Evolutionary conservation across 2,797 vertebrate genomes (phyloP).

Genomic region (Acropternis orthonyx): DNA sequence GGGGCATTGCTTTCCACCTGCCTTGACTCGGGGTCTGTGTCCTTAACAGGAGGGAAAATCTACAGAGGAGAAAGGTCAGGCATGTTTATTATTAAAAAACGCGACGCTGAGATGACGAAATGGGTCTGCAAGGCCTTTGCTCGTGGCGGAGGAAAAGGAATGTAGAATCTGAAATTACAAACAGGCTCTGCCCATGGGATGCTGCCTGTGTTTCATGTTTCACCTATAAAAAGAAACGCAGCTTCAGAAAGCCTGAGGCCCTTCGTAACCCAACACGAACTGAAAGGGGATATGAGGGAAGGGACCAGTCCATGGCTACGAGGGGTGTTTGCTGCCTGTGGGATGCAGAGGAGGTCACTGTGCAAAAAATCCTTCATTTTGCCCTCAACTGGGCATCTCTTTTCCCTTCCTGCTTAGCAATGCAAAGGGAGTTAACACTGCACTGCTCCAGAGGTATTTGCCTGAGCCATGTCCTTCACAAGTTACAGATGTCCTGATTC

Average conservation of each 20-base stretch:
- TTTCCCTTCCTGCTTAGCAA: not conserved
- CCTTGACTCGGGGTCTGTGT: not conserved
- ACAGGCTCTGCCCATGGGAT: not conserved
- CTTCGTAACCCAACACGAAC: not conserved
- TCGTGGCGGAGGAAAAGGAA: not conserved
- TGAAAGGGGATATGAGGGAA: not conserved
- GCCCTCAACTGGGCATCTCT: fast-evolving
- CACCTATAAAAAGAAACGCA: constrained; percentile 1
- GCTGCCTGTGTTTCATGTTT: not conserved
- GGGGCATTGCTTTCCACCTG: not conserved
- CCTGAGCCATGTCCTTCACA: not conserved
- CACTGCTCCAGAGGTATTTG: not conserved
- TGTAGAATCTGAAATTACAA: not conserved
- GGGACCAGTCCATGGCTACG: not conserved
- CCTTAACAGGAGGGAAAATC: not conserved
- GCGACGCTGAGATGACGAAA: not conserved
- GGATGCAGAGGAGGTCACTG: not conserved
- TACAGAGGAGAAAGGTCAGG: not conserved
- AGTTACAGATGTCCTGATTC: constrained; percentile 33
- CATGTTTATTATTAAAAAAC: not conserved
- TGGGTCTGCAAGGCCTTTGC: not conserved
- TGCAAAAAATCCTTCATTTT: not conserved
- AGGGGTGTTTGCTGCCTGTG: not conserved
- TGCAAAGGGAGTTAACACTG: not conserved
- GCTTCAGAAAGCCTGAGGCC: not conserved